phyloP scores from a whole-genome alignment of 2,113 vertebrate species.

The Mus pahari region DNA sequence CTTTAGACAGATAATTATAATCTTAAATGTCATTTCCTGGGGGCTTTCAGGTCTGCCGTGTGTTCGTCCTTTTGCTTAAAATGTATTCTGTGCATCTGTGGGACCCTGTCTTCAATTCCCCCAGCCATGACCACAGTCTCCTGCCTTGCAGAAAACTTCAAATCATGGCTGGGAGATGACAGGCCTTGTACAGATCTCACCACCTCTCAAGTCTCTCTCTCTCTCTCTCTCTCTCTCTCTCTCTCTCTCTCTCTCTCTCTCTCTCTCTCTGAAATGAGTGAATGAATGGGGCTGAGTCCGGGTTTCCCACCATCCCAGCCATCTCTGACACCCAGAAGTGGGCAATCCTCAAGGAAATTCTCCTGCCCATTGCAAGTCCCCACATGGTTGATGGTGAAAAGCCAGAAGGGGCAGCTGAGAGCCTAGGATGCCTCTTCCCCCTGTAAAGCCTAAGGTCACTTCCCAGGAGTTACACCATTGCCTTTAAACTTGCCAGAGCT shows the following conservation, averaged over 20 bases:
- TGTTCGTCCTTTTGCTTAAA: background rate
- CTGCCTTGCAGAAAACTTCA: background rate
- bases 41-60: background rate
- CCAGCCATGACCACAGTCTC: background rate
- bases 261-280: background rate
- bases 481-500: background rate
- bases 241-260: background rate
- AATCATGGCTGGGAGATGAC: background rate
- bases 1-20: background rate
- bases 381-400: background rate
- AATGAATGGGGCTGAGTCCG: background rate
- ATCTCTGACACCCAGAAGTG: background rate
- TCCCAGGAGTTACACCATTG: background rate
- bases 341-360: background rate
- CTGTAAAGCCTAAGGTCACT: background rate
- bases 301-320: background rate
- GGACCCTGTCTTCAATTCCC: background rate
- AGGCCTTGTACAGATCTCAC: background rate
- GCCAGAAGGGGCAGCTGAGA: fast-evolving
- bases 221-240: background rate
- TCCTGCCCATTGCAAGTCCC: fast-evolving
- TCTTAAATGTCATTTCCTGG: background rate
- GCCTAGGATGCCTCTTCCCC: background rate
- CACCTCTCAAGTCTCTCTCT: no score
- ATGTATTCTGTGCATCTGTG: fast-evolving